phyloP scores from a whole-genome alignment of 1,140 invertebrate species.

The Andrena cerasifolii region DNA sequence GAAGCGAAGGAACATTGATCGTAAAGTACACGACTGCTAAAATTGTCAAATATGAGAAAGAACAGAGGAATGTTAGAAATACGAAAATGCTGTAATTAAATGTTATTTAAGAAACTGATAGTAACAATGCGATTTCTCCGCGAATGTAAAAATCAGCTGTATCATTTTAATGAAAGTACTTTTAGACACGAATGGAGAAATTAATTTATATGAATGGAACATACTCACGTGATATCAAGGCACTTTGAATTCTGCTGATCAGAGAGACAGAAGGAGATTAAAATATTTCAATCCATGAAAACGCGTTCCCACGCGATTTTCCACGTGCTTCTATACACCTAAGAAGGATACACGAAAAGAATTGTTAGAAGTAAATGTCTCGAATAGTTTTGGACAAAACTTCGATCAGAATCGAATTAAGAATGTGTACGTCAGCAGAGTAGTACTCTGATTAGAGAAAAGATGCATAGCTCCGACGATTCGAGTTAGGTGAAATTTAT shows the following conservation, averaged over 20 bases:
- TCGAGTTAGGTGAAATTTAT: constrained; percentile 37
- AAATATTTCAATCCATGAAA: constrained; percentile 71
- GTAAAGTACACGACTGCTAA: not conserved
- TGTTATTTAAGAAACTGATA: not conserved
- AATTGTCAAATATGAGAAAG: not conserved
- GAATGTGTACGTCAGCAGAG: not conserved
- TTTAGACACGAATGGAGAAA: constrained; percentile 8
- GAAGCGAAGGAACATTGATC: not conserved
- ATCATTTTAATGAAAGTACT: not conserved
- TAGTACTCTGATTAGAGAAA: too few relatives aligned
- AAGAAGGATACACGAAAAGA: constrained; percentile 69
- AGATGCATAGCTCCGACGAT: too few relatives aligned
- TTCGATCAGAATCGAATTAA: not conserved
- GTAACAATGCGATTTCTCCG: not conserved
- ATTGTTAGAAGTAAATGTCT: constrained; percentile 50
- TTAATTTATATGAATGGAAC: constrained; percentile 13
- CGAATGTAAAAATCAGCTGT: not conserved
- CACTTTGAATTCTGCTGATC: constrained; percentile 70
- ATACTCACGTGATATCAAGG: constrained; percentile 72
- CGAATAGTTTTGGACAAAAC: not conserved
- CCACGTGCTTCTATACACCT: constrained; percentile 76
- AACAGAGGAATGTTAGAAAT: not conserved
- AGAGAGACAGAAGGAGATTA: constrained; percentile 69
- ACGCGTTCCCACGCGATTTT: constrained; percentile 72
- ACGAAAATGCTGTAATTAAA: not conserved